Percentiles rank a stretch among this genome's conserved stretches.
phyloP scores from a whole-genome alignment of 2,113 vertebrate species.

The Gambusia affinis region DNA sequence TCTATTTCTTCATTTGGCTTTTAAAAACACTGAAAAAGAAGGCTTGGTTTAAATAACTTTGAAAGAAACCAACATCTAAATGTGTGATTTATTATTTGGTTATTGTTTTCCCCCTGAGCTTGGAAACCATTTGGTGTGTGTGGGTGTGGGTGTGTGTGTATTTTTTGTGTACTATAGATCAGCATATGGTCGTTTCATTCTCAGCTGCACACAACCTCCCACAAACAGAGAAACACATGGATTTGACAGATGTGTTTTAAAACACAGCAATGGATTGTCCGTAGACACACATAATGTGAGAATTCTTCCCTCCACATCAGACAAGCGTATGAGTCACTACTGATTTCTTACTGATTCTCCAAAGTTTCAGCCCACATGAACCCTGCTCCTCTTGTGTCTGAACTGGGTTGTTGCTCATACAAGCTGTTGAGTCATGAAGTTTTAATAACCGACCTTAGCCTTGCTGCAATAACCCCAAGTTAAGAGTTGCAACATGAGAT shows the following conservation, averaged over 20 bases:
- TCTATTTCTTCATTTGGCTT: background rate
- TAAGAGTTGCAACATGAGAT: constrained; percentile 27
- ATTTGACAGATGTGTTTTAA: constrained; percentile 8
- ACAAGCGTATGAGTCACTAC: constrained; percentile 49
- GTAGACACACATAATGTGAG: background rate
- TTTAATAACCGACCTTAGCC: constrained; percentile 38
- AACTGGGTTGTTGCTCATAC: constrained; percentile 40
- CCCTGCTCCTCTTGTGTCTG: constrained; percentile 17
- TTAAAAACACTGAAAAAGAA: background rate
- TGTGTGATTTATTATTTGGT: background rate
- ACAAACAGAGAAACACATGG: background rate
- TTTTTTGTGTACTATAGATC: background rate
- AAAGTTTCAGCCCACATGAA: constrained; percentile 30
- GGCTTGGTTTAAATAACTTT: background rate
- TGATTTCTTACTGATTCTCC: constrained; percentile 30
- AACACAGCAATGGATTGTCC: background rate
- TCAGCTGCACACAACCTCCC: constrained; percentile 2
- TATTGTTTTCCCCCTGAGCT: constrained; percentile 1
- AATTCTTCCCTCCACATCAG: constrained; percentile 1
- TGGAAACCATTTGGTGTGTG: constrained; percentile 17
- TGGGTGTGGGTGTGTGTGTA: constrained; percentile 3
- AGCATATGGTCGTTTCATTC: constrained; percentile 26
- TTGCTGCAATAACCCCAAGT: constrained; percentile 36
- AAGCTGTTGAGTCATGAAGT: constrained; percentile 64
- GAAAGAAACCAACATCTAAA: background rate